Evolutionary conservation across 30 jellyfish, hydroid and myxozoan species (phyloP).

Genomic region (Cassiopea xamachana): DNA sequence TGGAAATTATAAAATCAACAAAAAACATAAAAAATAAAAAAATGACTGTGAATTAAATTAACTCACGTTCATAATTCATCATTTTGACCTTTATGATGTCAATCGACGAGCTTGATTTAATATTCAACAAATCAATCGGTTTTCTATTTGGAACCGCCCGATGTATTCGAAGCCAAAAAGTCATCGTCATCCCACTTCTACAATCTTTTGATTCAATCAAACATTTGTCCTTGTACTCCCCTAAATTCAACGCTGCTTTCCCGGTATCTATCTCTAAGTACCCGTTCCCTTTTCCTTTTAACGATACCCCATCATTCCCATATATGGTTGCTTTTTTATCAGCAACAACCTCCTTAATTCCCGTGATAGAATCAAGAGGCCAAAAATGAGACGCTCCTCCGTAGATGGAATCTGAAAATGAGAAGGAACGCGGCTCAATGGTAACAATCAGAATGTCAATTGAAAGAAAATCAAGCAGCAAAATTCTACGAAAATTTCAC

Average conservation of each 20-base stretch:
- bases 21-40: not conserved
- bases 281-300: constrained; percentile 45
- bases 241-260: constrained; percentile 36
- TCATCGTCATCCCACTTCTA: constrained; percentile 19
- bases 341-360: constrained; percentile 19
- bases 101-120: not conserved
- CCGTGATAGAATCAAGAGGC: constrained; percentile 58
- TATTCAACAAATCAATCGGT: constrained; percentile 1
- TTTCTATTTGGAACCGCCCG: not conserved
- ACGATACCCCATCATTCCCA: constrained; percentile 36
- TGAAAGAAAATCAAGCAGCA: too few relatives aligned
- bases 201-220: constrained; percentile 4
- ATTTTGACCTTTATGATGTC: not conserved
- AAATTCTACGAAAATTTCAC: too few relatives aligned
- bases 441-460: not conserved
- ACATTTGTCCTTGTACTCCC: constrained; percentile 37
- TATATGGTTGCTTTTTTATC: constrained; percentile 8
- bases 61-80: constrained; percentile 5
- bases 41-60: not conserved
- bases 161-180: constrained; percentile 30
- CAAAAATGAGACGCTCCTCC: constrained; percentile 57
- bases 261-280: constrained; percentile 33
- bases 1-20: not conserved
- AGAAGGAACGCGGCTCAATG: not conserved
- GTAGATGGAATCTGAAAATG: constrained; percentile 44